Evolutionary conservation across 2,797 vertebrate genomes (phyloP).

Genomic region (Nyctibius grandis): DNA sequence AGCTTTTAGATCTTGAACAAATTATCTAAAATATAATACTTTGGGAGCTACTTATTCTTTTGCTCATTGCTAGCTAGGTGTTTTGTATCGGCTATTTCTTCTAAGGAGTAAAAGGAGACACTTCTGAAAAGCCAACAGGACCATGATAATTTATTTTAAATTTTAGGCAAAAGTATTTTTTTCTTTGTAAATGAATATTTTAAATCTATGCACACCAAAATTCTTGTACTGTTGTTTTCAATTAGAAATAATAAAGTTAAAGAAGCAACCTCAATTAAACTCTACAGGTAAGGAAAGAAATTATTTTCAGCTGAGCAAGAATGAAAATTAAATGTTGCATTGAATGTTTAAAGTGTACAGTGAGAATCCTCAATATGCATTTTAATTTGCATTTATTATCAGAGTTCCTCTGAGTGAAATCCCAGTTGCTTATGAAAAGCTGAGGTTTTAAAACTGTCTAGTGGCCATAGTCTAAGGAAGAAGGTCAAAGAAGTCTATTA

Average conservation of each 20-base stretch:
- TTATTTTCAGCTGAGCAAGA: neutral
- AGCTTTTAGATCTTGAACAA: neutral
- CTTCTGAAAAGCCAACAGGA: neutral
- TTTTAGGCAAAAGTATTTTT: neutral
- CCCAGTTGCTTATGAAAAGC: neutral
- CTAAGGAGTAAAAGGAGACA: neutral
- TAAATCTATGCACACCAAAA: neutral
- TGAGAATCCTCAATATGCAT: constrained; percentile 3
- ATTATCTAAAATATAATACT: neutral
- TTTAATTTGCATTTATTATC: constrained; percentile 28
- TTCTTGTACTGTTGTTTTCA: neutral
- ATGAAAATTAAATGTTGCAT: constrained; percentile 9
- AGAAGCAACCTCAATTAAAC: neutral
- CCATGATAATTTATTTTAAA: neutral
- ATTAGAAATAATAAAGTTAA: neutral
- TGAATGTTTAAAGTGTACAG: constrained; percentile 13
- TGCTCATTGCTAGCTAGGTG: neutral
- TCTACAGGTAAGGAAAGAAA: neutral
- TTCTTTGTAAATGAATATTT: neutral
- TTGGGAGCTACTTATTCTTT: neutral
- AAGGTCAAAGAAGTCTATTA: neutral
- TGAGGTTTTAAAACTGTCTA: neutral
- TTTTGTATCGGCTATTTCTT: neutral
- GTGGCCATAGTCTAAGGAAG: neutral
- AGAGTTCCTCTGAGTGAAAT: constrained; percentile 27